These are phyloP conservation scores for Dolichallabes microphthalmus DNA, from an alignment of 2,113 vertebrate genomes.

Conservation along the genomic window DNA sequence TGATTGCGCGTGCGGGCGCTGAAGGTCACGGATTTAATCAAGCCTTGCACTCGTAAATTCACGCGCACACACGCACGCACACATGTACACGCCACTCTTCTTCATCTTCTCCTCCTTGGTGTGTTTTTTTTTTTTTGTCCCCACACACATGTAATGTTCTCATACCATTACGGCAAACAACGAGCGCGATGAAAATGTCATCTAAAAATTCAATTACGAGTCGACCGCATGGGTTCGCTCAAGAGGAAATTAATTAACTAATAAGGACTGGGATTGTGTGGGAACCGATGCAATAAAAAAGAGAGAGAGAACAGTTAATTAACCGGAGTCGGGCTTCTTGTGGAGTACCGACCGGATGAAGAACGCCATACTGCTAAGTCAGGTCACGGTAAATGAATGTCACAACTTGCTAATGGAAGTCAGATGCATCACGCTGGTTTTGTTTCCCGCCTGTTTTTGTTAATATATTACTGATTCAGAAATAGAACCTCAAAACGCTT, in stretches of 20 bases:
- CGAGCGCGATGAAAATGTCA: constrained; percentile 26
- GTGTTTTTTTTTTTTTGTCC: background rate
- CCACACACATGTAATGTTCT: background rate
- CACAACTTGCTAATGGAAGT: constrained; percentile 2
- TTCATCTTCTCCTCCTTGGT: background rate
- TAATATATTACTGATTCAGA: no score
- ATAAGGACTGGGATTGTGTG: constrained; percentile 34
- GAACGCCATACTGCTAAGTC: constrained; percentile 14
- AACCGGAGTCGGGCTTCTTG: constrained; percentile 16
- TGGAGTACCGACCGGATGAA: background rate
- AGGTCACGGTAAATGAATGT: background rate
- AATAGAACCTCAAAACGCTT: no score
- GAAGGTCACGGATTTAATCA: constrained; percentile 79
- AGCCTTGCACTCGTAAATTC: constrained; percentile 53
- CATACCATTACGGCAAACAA: constrained; percentile 13
- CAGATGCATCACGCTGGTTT: background rate
- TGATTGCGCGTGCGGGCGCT: constrained; percentile 67
- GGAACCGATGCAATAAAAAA: background rate
- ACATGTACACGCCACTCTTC: background rate
- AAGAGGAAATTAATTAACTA: constrained; percentile 47
- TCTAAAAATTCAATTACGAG: constrained; percentile 38
- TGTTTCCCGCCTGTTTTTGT: background rate
- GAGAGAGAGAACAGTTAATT: constrained; percentile 17
- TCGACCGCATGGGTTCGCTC: constrained; percentile 26
- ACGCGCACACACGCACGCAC: background rate